Evolutionary conservation across 1,140 invertebrate genomes (phyloP), one percentile per base, ranked within the genome.

Genomic region (Zaprionus camerounensis): DNA sequence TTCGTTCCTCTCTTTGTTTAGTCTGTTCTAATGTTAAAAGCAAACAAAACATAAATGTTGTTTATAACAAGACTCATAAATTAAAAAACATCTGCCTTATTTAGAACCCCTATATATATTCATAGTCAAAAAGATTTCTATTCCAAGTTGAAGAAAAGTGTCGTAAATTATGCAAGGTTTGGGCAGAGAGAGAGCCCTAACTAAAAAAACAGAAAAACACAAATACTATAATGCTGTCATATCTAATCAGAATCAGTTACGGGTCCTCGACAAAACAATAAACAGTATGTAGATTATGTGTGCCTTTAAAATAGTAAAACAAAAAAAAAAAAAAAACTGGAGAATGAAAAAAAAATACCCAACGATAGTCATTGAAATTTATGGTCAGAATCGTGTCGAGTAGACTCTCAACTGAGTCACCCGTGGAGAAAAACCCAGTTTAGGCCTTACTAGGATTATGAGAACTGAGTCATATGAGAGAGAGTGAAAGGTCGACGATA

Each of bases 81-180:
- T 49, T 31, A 51, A 2, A 26, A 34, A 68, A 69, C 56, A 41
- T 70, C 66, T 36, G 12, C 4, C 64, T 36, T 55, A 61, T 67
- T 72, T 67, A 72, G 4, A 22, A 26, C 56, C 13, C 6, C 36
- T 12, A 49, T 53, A 38, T 17, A 26, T 17, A 22, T 55, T 71
- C 51, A 73, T n/a, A 58, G 22, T 34, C 71, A 55, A 56, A 55
- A 69, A 66, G 55, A 72, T 71, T 24, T 36, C 22, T 17, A 12
- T 36, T 22, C 24, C 17, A 73, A 70, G 53, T 56, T 61, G 17
- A 66, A 59, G 13, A 59, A 41, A 53, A 49, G 63, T 61, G 64
- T 76, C 76, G 76, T 88, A 87, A 87, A 88, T 87, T 84, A 78
- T 81, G 81, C 84, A 90, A 87, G 84, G 78, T 76, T 87, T 51